phyloP scores from a whole-genome alignment of 2,888 invertebrate genomes.

The Dynastes hyllus region DNA sequence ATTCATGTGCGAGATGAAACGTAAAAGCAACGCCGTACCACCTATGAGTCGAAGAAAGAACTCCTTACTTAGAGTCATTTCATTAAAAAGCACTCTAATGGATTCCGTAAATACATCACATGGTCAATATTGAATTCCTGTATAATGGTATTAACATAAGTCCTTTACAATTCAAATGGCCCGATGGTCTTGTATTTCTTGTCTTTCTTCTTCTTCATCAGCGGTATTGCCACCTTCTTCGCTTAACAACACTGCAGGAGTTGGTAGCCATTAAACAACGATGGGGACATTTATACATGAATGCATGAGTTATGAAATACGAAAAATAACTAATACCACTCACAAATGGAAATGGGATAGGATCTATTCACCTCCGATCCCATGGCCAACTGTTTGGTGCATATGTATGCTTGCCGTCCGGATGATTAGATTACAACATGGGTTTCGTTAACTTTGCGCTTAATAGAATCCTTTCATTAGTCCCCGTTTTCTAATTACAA shows the following conservation, averaged over 20 bases:
- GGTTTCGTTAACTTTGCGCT: slow-evolving; percentile 17
- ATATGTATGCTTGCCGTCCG: not conserved
- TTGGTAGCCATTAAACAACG: not conserved
- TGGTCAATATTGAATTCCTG: slow-evolving; percentile 45
- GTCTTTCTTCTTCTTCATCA: not conserved
- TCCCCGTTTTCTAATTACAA: slow-evolving; percentile 17
- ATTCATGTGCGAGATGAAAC: slow-evolving; percentile 5
- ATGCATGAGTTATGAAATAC: not conserved
- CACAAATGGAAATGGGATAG: slow-evolving; percentile 10
- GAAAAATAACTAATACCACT: not conserved
- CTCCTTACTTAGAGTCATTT: slow-evolving; percentile 48
- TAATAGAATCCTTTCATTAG: slow-evolving; percentile 13
- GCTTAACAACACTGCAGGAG: not conserved
- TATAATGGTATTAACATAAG: slow-evolving; percentile 47
- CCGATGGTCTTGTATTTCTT: slow-evolving; percentile 1
- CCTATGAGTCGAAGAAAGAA: slow-evolving; percentile 41
- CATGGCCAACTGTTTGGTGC: not conserved
- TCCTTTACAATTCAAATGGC: slow-evolving; percentile 47
- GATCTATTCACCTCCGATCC: not conserved
- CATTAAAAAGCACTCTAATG: slow-evolving; percentile 43
- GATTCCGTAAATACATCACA: slow-evolving; percentile 43
- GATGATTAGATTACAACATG: not conserved
- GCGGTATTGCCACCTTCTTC: not conserved
- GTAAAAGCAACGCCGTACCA: slow-evolving; percentile 18
- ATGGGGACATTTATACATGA: not conserved